phyloP scores from a whole-genome alignment of 2,113 vertebrate genomes.

The Porphyrio hochstetteri region DNA sequence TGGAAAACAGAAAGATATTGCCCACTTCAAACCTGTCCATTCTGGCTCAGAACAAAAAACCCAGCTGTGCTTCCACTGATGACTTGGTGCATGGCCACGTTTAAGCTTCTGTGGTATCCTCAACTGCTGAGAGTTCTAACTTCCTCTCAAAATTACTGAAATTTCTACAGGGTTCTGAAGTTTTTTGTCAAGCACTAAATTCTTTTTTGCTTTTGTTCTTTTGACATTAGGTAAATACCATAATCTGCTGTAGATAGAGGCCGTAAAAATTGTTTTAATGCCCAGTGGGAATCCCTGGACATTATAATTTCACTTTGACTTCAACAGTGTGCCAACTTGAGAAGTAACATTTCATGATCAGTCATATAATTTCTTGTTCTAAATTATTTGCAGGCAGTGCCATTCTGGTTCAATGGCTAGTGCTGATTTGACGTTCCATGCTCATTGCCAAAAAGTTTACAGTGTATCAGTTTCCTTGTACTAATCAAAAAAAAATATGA shows the following conservation, averaged over 20 bases:
- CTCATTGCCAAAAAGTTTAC: not conserved
- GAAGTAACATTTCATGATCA: not conserved
- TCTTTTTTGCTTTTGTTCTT: not conserved
- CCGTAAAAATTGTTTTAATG: not conserved
- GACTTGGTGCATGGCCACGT: accelerated
- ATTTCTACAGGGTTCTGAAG: not conserved
- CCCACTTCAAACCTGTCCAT: not conserved
- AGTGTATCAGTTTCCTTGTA: not conserved
- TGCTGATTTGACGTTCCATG: not conserved
- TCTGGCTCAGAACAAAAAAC: not conserved
- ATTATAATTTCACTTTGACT: not conserved
- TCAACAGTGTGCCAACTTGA: not conserved
- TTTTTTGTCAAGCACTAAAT: not conserved
- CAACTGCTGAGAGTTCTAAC: not conserved
- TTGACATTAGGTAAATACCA: not conserved
- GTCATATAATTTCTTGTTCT: not conserved
- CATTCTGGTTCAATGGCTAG: not conserved
- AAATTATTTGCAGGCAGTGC: not conserved
- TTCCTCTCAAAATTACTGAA: not conserved
- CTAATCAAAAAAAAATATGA: not conserved
- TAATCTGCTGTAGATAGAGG: not conserved
- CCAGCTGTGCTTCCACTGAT: accelerated
- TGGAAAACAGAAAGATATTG: not conserved
- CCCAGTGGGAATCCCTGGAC: not conserved
- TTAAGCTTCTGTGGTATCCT: not conserved